Evolutionary conservation across 2,797 vertebrate species (phyloP), one percentile per base, ranked within the genome.

Genomic region (Falco naumanni): DNA sequence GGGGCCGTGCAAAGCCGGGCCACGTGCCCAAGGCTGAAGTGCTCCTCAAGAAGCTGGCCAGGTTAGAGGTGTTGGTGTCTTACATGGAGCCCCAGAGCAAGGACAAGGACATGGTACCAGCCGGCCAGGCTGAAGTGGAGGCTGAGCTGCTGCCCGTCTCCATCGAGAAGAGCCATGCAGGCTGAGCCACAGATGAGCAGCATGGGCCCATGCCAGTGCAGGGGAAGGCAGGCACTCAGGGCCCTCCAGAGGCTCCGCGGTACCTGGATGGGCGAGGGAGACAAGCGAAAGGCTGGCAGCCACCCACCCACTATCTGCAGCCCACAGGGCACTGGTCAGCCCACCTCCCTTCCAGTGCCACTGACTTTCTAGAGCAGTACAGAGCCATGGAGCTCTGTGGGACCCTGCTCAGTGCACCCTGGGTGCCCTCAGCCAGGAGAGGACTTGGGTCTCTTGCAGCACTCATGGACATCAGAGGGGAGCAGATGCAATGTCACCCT

Each of bases 61-160:
- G 75, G 41, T 4, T n/a, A 22, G 63, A 64, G 63, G 13, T 21
- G 29, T 45, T 13, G 11, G 39, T 78, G 26, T 12, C 92, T 94
- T 56, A 97, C 95, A 0, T 95, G 80, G 43, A 96, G 86, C 31
- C 96, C 86, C 63, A 97, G 66, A 11, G 70, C 31, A 2, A 97
- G 70, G 77, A 54, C 12, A 54, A 97, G 77, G 63, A 96, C 95
- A 39, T 97, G 92, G 54, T 80, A 93, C 26, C 96, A 29, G 65
- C 86, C 72, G 81, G 74, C 65, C 54, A 95, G 77, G 63, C 31
- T 1, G 3, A 96, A 47, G 50, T 88, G 88, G 41, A 93, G 61
- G 26, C 37, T 3, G 1, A 92, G 47, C 0, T 26, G n/a, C 57
- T 80, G 86, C 33, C 29, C 14, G 1, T 87, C 60, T 28, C 80